Evolutionary conservation across 2,797 vertebrate species (phyloP).

Genomic region (Rhinella marina): DNA sequence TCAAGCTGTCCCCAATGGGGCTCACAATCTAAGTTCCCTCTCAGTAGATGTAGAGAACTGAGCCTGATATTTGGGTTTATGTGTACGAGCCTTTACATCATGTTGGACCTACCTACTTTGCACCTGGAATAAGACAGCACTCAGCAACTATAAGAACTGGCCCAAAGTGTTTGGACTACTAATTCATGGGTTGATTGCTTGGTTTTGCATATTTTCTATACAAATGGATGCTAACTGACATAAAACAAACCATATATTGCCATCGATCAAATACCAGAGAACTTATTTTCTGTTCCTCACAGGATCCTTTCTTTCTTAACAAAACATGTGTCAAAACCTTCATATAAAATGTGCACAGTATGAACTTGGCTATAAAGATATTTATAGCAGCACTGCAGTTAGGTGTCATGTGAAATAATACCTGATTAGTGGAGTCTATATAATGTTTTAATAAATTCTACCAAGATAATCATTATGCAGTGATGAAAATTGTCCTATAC

Average conservation of each 20-base stretch:
- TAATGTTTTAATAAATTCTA: not conserved
- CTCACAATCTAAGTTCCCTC: too few species aligned
- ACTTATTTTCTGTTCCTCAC: not conserved
- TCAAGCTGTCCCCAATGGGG: too few species aligned
- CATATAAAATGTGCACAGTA: not conserved
- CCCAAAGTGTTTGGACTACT: too few species aligned
- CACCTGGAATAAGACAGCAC: not conserved
- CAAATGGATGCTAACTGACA: not conserved
- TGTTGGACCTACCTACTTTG: not conserved
- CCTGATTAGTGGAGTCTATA: not conserved
- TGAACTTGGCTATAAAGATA: not conserved
- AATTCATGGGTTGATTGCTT: too few species aligned
- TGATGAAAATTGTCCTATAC: not conserved
- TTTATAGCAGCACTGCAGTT: not conserved
- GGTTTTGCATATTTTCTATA: not conserved
- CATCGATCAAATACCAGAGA: not conserved
- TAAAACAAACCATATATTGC: not conserved
- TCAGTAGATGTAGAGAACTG: not conserved
- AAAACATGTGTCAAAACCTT: not conserved
- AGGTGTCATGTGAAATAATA: slow-evolving; percentile 12
- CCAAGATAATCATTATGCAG: not conserved
- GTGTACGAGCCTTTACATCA: not conserved
- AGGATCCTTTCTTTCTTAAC: not conserved
- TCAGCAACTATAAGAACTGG: not conserved
- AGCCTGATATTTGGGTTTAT: not conserved